Base-by-base conservation (phyloP, 2,888 invertebrate genomes). In the Timema podura region DNA sequence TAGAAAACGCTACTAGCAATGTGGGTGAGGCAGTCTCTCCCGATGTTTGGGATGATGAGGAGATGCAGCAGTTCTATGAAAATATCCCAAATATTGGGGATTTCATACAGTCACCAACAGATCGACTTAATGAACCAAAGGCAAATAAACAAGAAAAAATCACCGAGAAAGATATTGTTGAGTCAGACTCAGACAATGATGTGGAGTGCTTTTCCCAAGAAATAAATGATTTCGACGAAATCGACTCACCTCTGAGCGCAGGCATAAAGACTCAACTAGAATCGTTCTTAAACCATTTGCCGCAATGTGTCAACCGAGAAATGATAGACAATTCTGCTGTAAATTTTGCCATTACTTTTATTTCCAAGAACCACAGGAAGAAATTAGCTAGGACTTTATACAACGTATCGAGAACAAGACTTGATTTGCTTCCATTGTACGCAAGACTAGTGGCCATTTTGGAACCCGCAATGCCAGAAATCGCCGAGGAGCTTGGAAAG, bases 271-370 rank as follows among this genome's bases (percentile, higher is more conserved):
- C 86, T 73, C 81, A 87, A 69, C 85, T 96, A 72, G 96, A 97
- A 75, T 89, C 90, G 11, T 98, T 95, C 79, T 82, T 97, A 47
- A 90, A 89, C 76, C 91, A 92, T 78, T 83, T 98, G 49, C 93
- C 94, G 2, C 95, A 94, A 78, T 96, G 96, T 81, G 94, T 97
- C 5, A 98, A 96, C 80, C 88, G 95, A 75, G 97, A 97, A 80
- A 87, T 96, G 78, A 95, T 98, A 75, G 98, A 96, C 78, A 92
- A 93, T 82, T 95, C 96, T 0, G 96, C 97, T 10, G 91, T 95
- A 30, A 96, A 98, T 77, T 98, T 98, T 81, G 88, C 96, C 67
- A 88, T 95, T 77, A 95, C 93, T 81, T 88, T 95, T 75, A 98
- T 98, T 80, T 97, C 93, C 0, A 97, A 96, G 81, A 91, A 91